Conservation (phyloP, 2,113 vertebrate species). For the Ammospiza caudacuta region DNA sequence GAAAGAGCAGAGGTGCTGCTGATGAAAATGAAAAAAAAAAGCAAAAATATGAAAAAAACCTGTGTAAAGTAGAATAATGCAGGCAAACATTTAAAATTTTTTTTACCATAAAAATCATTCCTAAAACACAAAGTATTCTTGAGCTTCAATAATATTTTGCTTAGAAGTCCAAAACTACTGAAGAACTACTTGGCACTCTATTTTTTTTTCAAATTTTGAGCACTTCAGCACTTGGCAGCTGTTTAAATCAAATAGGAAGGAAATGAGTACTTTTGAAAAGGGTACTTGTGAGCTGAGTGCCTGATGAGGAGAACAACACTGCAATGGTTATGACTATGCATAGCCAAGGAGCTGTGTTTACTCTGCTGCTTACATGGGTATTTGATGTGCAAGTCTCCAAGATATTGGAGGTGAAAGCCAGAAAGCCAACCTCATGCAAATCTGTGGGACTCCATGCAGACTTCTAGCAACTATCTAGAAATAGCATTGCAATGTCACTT, state of each 20-base stretch:
- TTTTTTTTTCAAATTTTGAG: accelerated
- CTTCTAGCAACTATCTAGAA: neutral
- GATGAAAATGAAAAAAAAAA: neutral
- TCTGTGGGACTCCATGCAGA: neutral
- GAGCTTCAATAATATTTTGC: neutral
- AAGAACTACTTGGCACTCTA: neutral
- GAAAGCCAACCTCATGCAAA: neutral
- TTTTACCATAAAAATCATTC: neutral
- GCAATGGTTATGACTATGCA: neutral
- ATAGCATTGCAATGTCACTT: accelerated
- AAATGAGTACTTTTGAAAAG: neutral
- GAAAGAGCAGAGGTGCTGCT: neutral
- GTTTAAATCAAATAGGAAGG: neutral
- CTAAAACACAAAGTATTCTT: neutral
- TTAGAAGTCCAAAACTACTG: neutral
- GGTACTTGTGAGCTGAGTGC: neutral
- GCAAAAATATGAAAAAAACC: neutral
- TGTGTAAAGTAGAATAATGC: neutral
- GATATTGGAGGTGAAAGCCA: neutral
- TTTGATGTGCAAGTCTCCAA: neutral
- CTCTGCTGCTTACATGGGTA: neutral
- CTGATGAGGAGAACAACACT: neutral
- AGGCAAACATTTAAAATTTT: neutral
- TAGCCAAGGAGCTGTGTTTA: neutral
- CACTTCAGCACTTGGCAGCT: neutral